A percentile compares a stretch with the other conserved stretches of the same genome.
phyloP scores from a whole-genome alignment of 2,113 vertebrate genomes.

The Rhinopithecus roxellana region DNA sequence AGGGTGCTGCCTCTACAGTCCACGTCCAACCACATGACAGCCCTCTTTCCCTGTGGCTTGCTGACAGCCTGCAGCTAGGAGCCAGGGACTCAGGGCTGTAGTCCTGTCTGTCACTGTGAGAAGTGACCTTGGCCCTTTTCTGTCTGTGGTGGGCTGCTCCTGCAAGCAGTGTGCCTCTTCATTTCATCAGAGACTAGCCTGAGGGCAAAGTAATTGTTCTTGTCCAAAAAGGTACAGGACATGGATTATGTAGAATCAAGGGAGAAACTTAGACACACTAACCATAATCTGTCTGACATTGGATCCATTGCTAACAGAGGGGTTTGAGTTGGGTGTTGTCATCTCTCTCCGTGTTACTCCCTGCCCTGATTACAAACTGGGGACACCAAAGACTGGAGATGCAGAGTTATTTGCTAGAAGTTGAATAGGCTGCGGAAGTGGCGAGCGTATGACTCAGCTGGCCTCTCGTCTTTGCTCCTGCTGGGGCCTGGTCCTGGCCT shows the following conservation, averaged over 20 bases:
- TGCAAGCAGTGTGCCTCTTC: not conserved
- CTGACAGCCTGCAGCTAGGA: not conserved
- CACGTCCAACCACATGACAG: rapidly evolving
- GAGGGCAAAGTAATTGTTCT: not conserved
- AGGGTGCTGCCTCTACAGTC: not conserved
- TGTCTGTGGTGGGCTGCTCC: not conserved
- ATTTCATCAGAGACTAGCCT: not conserved
- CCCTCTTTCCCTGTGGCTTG: rapidly evolving
- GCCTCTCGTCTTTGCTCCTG: no score
- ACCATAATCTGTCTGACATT: rapidly evolving
- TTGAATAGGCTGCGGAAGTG: not conserved
- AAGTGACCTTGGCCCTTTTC: no score
- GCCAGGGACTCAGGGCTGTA: not conserved
- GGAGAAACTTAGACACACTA: not conserved
- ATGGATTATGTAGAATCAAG: not conserved
- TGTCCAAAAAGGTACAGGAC: not conserved
- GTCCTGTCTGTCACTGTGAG: no score
- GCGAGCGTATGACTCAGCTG: not conserved
- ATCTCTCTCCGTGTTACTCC: rapidly evolving
- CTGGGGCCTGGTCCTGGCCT: not conserved
- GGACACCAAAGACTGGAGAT: not conserved
- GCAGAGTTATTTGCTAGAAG: rapidly evolving
- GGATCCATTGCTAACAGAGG: no score
- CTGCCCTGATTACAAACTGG: not conserved
- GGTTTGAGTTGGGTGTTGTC: not conserved